Evolutionary conservation across 1,140 invertebrate genomes (phyloP).

Genomic region (Oryctes rhinoceros): DNA sequence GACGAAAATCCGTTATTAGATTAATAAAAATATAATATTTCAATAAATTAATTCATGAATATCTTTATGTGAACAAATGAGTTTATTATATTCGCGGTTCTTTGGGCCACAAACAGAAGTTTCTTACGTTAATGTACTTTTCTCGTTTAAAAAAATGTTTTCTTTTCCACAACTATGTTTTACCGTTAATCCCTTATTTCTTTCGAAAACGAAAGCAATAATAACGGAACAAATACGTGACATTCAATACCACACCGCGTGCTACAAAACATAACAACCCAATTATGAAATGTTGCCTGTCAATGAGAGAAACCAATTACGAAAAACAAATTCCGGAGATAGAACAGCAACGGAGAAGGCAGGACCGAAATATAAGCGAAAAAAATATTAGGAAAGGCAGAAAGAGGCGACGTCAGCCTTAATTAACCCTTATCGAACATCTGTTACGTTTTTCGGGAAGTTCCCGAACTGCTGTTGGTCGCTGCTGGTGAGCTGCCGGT

Average conservation of each 20-base stretch:
- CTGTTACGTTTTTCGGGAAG: conserved; percentile 29
- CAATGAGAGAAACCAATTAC: not conserved
- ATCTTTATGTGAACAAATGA: too few species aligned
- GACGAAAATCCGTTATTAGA: too few species aligned
- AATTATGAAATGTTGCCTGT: not conserved
- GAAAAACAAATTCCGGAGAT: not conserved
- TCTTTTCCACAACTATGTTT: too few species aligned
- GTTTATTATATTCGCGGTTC: too few species aligned
- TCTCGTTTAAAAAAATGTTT: too few species aligned
- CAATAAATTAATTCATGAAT: too few species aligned
- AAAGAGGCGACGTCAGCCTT: not conserved
- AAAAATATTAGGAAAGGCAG: conserved; percentile 2
- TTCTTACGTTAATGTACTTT: too few species aligned
- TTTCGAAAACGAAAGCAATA: not conserved
- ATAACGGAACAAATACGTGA: not conserved
- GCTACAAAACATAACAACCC: not conserved
- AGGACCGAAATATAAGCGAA: not conserved
- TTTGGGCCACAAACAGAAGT: too few species aligned
- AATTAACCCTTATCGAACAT: conserved; percentile 41
- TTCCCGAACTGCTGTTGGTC: too few species aligned
- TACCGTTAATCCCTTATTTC: not conserved
- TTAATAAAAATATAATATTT: too few species aligned
- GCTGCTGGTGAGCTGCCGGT: too few species aligned
- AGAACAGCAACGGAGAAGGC: not conserved
- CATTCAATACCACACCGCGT: not conserved